Percentiles rank a stretch among this genome's conserved stretches.
phyloP scores from a whole-genome alignment of 2,113 vertebrate species.

The Phyllostomus discolor region DNA sequence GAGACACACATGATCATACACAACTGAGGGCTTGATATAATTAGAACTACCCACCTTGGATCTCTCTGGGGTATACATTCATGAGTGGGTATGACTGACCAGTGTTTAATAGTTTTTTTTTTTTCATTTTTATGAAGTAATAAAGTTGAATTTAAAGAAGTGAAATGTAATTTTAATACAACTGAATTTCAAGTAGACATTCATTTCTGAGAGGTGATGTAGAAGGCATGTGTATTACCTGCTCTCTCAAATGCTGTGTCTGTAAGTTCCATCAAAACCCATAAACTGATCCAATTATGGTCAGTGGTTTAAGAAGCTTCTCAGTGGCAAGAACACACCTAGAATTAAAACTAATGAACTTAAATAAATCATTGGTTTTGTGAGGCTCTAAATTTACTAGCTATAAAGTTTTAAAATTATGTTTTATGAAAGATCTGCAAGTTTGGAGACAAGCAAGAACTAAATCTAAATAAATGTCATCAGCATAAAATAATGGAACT shows the following conservation, averaged over 20 bases:
- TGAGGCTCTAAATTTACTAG: neutral
- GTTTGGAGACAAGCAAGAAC: neutral
- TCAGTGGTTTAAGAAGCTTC: neutral
- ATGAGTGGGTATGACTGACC: fast-evolving
- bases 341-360: constrained; percentile 14
- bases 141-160: neutral
- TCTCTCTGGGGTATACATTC: fast-evolving
- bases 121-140: neutral
- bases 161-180: neutral
- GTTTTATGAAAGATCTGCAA: neutral
- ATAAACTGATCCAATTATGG: neutral
- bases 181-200: neutral
- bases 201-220: neutral
- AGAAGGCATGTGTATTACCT: neutral
- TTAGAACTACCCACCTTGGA: fast-evolving
- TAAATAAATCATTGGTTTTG: constrained; percentile 20
- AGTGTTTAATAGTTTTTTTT: neutral
- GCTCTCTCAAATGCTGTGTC: fast-evolving
- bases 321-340: neutral
- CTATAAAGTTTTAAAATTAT: neutral
- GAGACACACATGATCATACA: neutral
- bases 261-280: neutral
- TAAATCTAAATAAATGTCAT: neutral
- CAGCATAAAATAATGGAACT: neutral
- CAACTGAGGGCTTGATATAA: fast-evolving